Evolutionary conservation across 2,113 vertebrate species (phyloP), one percentile per base, ranked within the genome.

Genomic region (Azemiops feae): DNA sequence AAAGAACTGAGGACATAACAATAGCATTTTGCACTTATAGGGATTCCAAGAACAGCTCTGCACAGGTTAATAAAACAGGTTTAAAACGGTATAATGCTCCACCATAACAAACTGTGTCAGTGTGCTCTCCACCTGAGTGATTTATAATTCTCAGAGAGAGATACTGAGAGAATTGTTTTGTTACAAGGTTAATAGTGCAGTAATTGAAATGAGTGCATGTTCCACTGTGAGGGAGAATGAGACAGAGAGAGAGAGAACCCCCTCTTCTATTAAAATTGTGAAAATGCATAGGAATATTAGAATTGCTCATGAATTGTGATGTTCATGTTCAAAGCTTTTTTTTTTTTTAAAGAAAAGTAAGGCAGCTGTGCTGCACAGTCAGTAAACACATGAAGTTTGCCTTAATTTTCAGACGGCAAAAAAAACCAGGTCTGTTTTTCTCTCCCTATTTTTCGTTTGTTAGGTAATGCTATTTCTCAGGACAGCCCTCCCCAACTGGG

Each of bases 371-470:
- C 34, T 14, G 92, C 81, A 25, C 91, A 95, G 93, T 90, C 91
- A 92, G 94, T 43, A 92, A 54, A 27, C 89, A 0, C 18, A 92
- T 93, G 92, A 91, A 91, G 91, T 89, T 86, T 95, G 89, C 60
- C 47, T 95, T n/a, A 9, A 64, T 91, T 69, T 45, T 89, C 30
- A 25, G 9, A 60, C 14, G 18, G 14, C 50, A 23, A 39, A 57
- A 50, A 45, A 45, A 34, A n/a, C 1, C 53, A 45, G 57, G 34
- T 3, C 25, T 39, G 9, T 3, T 85, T 89, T 14, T 87, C 54
- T 6, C 85, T 87, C 53, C 16, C 52, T 89, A 47, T 45, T 50
- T 87, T 88, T 54, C 2, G 16, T 47, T 27, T n/a, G 8, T 89
- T 85, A 54, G 86, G 8, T 47, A 89, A 50, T n/a, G 18, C 12